Base-by-base conservation (phyloP, 1,140 invertebrate genomes). In the Drosophila prosaltans region DNA sequence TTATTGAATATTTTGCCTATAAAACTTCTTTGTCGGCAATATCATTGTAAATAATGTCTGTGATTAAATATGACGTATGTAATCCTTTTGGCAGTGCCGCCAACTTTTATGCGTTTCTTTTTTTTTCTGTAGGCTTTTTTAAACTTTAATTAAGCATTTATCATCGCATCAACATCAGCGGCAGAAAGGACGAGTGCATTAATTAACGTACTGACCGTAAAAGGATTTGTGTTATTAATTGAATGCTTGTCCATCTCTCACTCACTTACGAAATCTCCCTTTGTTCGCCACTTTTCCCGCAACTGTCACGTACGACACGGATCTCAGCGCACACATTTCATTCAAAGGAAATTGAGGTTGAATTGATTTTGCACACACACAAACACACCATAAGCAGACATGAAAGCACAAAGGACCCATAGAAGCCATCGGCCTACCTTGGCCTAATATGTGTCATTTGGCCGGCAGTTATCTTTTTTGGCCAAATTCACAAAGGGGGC, bases 61-160 rank as follows among this genome's bases (percentile, higher is more conserved):
- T 73, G 81, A 85, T 85, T 85, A 86, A 85, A 86, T 75, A 86
- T 78, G 82, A 78, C 85, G 82, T 85, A 75, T 84, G 82, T 85
- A 86, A 81, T 85, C 81, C 81, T 40, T 40, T 61, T 26, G 73
- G 36, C 48, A 60, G 55, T 11, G 43, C 74, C 43, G 43, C 61
- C 40, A 48, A 48, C 45, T 16, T 62, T 72, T 64, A 63, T 55
- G 41, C 59, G 26, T 59, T 41, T 63, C 54, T 59, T 69, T 28
- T 57, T 62, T 55, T 36, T 57, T 62, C 0, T 16, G 45, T 36
- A 69, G 73, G 64, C 61, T 68, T 62, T 65, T 48, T 72, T 75
- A 59, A 84, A 86, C 81, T 77, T 85, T 85, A 86, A 86, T 85
- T 85, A 86, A 85, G 75, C 81, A 85, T 85, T 85, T 81, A 85